These are phyloP conservation scores for Apis florea DNA, from an alignment of 1,140 invertebrate species.

Conservation along the genomic window DNA sequence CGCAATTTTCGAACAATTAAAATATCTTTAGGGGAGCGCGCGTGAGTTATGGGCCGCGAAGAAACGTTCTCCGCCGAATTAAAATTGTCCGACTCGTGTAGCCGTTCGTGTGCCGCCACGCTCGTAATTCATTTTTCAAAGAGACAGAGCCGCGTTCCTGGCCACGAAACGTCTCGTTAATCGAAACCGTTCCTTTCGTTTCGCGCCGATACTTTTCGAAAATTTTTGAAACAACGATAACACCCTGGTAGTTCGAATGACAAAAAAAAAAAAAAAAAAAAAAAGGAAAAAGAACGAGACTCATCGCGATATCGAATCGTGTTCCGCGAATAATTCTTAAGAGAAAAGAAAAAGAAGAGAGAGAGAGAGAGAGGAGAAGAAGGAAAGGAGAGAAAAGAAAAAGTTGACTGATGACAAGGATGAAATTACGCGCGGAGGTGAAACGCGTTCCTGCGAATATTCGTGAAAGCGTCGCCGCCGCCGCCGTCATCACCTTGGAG, in stretches of 20 bases:
- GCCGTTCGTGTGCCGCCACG: neutral
- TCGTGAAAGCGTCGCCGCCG: conserved; percentile 36
- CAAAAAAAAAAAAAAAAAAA: too few species aligned
- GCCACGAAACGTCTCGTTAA: conserved; percentile 13
- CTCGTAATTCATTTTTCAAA: conserved; percentile 69
- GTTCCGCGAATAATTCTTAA: too few species aligned
- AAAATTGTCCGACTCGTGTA: conserved; percentile 54
- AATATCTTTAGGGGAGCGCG: conserved; percentile 51
- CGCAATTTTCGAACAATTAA: conserved; percentile 70
- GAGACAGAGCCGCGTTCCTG: neutral
- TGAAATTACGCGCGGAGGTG: conserved; percentile 35
- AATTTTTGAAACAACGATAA: too few species aligned
- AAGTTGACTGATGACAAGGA: conserved; percentile 26
- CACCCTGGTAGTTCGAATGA: too few species aligned
- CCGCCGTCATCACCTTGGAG: conserved; percentile 13
- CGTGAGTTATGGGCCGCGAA: conserved; percentile 52
- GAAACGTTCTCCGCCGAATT: conserved; percentile 50
- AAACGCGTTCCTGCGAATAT: conserved; percentile 53
- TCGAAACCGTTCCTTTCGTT: neutral
- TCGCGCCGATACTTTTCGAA: neutral
- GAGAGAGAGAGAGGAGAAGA: too few species aligned
- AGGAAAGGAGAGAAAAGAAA: neutral
- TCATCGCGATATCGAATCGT: neutral
- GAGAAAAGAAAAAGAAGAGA: too few species aligned
- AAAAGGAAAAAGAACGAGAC: neutral